A percentile compares a stretch with the other conserved stretches of the same genome.
Conservation (phyloP, 2,888 invertebrate genomes). For the Mechanitis messenoides region DNA sequence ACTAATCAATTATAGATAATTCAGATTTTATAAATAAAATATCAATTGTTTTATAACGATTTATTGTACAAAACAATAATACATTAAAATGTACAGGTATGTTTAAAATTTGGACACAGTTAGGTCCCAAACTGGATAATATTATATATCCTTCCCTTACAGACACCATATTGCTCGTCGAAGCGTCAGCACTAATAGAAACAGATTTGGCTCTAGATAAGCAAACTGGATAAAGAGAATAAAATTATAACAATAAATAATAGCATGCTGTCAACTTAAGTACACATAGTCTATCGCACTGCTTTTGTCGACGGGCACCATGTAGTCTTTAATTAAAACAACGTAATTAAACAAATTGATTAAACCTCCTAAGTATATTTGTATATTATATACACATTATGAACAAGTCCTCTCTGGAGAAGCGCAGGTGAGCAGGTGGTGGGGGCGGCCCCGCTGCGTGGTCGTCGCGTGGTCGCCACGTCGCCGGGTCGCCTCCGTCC, state of each 20-base stretch:
- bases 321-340: constrained; percentile 75
- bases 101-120: constrained; percentile 73
- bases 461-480: constrained; percentile 28
- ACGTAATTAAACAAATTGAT: constrained; percentile 74
- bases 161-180: constrained; percentile 77
- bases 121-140: constrained; percentile 75
- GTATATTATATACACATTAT: constrained; percentile 75
- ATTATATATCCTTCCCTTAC: constrained; percentile 72
- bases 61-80: constrained; percentile 79
- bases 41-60: constrained; percentile 74
- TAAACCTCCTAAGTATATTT: constrained; percentile 75
- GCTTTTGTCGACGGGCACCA: constrained; percentile 75
- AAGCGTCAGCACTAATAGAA: constrained; percentile 75
- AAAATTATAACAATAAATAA: constrained; percentile 75
- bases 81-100: constrained; percentile 79
- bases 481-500: constrained; percentile 31
- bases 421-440: constrained; percentile 26
- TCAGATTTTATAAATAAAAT: constrained; percentile 43
- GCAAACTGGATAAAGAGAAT: constrained; percentile 73
- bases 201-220: constrained; percentile 71
- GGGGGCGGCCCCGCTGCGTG: constrained; percentile 35
- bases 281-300: constrained; percentile 75
- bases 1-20: too few species aligned
- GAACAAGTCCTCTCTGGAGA: constrained; percentile 72
- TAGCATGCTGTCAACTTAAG: constrained; percentile 74